phyloP scores from a whole-genome alignment of 2,888 invertebrate genomes.

The Iphiclides podalirius region DNA sequence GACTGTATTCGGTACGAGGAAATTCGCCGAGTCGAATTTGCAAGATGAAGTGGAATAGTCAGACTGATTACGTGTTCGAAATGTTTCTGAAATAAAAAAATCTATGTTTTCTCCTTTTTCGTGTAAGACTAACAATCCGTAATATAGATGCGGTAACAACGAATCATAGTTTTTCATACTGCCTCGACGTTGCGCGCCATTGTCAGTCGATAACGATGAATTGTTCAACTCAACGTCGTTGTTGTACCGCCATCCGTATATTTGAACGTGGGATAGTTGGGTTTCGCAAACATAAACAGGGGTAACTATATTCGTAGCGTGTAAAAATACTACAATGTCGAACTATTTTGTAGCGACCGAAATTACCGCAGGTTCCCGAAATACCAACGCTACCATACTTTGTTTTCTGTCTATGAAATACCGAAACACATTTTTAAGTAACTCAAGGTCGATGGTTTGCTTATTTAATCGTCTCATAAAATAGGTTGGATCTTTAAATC shows the following conservation, averaged over 20 bases:
- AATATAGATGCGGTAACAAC: too few relatives aligned
- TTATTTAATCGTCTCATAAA: not conserved
- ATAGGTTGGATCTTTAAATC: too few relatives aligned
- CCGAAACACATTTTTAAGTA: not conserved
- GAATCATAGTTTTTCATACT: too few relatives aligned
- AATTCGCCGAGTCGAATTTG: too few relatives aligned
- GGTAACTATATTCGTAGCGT: not conserved
- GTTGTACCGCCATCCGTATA: not conserved
- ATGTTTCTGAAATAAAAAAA: too few relatives aligned
- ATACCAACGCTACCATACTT: not conserved
- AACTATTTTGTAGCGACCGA: not conserved
- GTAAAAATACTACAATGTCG: not conserved
- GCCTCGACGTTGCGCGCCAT: not conserved
- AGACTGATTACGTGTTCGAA: too few relatives aligned
- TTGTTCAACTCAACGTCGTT: not conserved
- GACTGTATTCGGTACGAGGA: too few relatives aligned
- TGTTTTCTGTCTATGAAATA: not conserved
- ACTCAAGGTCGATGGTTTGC: not conserved
- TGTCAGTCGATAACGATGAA: too few relatives aligned
- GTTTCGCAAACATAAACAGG: not conserved
- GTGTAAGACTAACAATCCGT: too few relatives aligned
- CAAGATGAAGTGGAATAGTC: too few relatives aligned
- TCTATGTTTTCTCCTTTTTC: too few relatives aligned
- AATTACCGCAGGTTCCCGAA: not conserved
- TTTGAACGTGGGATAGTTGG: not conserved